Evolutionary conservation across 2,797 vertebrate genomes (phyloP).

Genomic region (Coccyzus lansbergi): DNA sequence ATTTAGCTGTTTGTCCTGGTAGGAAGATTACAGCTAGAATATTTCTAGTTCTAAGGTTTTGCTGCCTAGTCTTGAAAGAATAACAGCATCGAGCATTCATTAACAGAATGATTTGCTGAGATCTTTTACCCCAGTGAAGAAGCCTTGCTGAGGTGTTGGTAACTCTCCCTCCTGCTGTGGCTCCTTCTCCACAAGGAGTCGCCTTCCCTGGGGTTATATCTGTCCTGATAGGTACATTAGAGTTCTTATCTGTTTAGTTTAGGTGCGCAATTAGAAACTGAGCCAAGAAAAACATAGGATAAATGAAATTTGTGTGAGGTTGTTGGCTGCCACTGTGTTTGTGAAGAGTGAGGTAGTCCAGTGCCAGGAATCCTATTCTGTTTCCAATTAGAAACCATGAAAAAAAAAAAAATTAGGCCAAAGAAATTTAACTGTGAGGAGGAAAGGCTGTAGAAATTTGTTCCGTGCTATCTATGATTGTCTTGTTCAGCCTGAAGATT

Average conservation of each 20-base stretch:
- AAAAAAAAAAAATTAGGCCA: conserved; percentile 58
- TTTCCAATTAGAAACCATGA: conserved; percentile 65
- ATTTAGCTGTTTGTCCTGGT: conserved; percentile 1
- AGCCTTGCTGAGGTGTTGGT: neutral
- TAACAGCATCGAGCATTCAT: neutral
- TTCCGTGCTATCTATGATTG: neutral
- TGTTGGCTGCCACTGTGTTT: conserved; percentile 55
- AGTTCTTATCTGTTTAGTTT: conserved; percentile 48
- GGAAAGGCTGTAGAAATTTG: neutral
- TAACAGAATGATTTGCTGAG: neutral
- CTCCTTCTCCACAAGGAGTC: neutral
- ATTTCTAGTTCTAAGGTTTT: neutral
- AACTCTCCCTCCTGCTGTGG: neutral
- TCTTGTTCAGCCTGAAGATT: neutral
- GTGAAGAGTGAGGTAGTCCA: conserved; percentile 34
- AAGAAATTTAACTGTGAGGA: conserved; percentile 56
- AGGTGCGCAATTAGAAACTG: conserved; percentile 51
- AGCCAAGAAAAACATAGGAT: conserved; percentile 58
- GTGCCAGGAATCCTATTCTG: conserved; percentile 69
- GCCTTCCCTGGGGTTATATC: conserved; percentile 3
- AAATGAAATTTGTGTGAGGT: conserved; percentile 47
- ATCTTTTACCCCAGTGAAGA: neutral
- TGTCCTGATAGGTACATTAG: conserved; percentile 29
- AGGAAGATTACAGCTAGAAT: conserved; percentile 21
- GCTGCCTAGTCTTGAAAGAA: neutral